These are phyloP conservation scores for Branchellion lobata DNA, from an alignment of 2,888 invertebrate species.

Conservation along the genomic window DNA sequence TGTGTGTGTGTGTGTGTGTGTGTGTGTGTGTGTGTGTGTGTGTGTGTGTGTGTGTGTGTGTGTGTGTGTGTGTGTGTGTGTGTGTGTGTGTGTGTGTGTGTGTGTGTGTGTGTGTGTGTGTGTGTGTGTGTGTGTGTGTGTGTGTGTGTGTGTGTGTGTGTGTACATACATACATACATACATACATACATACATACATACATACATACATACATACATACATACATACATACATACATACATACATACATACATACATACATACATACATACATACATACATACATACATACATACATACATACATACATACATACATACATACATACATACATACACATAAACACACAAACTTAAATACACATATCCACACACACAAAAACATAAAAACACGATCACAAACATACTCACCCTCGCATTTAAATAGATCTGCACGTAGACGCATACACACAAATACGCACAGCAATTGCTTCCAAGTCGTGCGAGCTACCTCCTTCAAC, in stretches of 20 bases:
- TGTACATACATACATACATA: not conserved
- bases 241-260: conserved; percentile 8
- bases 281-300: conserved; percentile 3
- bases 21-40: too few species aligned
- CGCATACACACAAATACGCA: not conserved
- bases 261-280: conserved; percentile 4
- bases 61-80: too few species aligned
- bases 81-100: too few species aligned
- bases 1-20: too few species aligned
- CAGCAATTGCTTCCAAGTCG: too few species aligned
- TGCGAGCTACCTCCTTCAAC: too few species aligned
- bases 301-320: not conserved
- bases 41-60: too few species aligned
- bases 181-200: not conserved
- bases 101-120: too few species aligned
- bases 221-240: not conserved
- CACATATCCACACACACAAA: conserved; percentile 17
- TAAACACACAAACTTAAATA: conserved; percentile 39
- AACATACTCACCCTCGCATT: conserved; percentile 26
- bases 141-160: too few species aligned
- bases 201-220: conserved; percentile 5
- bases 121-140: too few species aligned
- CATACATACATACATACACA: conserved; percentile 41
- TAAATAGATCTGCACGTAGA: conserved; percentile 3
- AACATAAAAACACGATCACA: conserved; percentile 42